Percentiles rank a stretch among this genome's conserved stretches.
These are phyloP conservation scores for Physeter macrocephalus DNA, from an alignment of 2,113 vertebrate genomes.

Conservation along the genomic window DNA sequence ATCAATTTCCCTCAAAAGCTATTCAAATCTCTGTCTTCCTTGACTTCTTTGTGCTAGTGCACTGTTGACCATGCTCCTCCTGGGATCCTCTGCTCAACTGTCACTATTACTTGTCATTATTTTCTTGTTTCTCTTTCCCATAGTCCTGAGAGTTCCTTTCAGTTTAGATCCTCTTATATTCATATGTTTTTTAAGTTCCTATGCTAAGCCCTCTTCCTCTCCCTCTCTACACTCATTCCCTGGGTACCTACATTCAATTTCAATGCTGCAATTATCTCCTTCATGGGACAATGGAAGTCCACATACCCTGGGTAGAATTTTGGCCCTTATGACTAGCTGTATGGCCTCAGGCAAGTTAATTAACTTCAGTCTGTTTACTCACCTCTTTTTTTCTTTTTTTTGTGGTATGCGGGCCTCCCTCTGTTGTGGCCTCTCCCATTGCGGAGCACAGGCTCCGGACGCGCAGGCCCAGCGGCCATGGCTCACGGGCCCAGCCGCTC, in stretches of 20 bases:
- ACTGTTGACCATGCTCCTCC: not conserved
- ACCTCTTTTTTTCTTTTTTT: no score
- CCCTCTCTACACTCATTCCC: not conserved
- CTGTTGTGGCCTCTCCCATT: no score
- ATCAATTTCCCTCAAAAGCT: not conserved
- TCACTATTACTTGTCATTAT: not conserved
- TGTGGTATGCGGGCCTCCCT: no score
- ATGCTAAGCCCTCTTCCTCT: not conserved
- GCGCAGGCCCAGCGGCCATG: no score
- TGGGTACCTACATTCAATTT: not conserved
- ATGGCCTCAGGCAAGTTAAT: not conserved
- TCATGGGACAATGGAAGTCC: not conserved
- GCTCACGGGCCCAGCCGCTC: no score
- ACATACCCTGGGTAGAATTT: not conserved
- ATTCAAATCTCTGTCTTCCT: not conserved
- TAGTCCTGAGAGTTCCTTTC: not conserved
- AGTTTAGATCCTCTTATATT: not conserved
- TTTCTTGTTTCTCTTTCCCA: not conserved
- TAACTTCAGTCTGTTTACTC: not conserved
- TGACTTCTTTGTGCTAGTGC: not conserved
- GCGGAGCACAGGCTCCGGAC: no score
- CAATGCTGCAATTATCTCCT: not conserved
- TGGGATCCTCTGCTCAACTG: not conserved
- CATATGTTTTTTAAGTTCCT: not conserved
- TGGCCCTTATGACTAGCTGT: not conserved